These are phyloP conservation scores for Crotalus viridis DNA, from an alignment of 2,113 vertebrate species.

Conservation along the genomic window DNA sequence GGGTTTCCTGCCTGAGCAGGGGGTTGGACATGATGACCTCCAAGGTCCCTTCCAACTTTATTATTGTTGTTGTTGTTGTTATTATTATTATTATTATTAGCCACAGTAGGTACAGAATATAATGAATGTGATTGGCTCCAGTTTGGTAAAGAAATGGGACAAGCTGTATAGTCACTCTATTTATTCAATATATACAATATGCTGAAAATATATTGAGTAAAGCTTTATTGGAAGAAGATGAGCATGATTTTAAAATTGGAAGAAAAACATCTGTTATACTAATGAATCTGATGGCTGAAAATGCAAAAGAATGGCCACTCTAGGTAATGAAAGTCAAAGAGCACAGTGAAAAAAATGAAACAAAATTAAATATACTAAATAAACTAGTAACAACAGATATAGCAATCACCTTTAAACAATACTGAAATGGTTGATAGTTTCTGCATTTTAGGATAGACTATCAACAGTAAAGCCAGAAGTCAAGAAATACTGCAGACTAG, in stretches of 20 bases:
- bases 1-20: no score
- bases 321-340: background rate
- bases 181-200: background rate
- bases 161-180: background rate
- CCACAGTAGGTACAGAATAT: background rate
- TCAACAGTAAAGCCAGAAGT: background rate
- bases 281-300: background rate
- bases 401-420: background rate
- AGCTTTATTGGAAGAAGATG: background rate
- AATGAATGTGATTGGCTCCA: background rate
- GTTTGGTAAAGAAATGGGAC: background rate
- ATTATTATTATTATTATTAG: background rate
- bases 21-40: no score
- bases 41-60: no score
- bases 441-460: background rate
- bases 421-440: background rate
- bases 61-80: no score
- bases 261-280: background rate
- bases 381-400: background rate
- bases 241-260: background rate
- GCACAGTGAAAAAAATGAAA: background rate
- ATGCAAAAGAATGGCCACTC: background rate
- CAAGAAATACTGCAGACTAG: background rate
- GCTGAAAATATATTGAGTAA: background rate
- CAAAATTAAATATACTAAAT: background rate